Evolutionary conservation across 2,113 vertebrate genomes (phyloP).

Genomic region (Anolis carolinensis): DNA sequence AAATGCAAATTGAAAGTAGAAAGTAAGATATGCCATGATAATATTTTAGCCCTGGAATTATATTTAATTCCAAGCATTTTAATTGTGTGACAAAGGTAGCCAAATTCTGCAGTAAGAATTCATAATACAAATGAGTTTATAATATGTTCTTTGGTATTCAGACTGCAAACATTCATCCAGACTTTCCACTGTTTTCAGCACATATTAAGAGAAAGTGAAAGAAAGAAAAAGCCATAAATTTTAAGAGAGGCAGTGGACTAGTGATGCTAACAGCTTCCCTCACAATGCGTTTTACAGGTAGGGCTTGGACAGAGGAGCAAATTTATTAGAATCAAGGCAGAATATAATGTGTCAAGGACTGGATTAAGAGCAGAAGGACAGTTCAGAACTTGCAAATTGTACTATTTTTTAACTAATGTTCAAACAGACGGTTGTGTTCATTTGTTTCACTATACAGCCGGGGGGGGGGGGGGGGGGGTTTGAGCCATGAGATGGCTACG

Average conservation of each 20-base stretch:
- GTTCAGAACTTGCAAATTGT: too few species aligned
- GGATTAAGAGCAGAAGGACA: background rate
- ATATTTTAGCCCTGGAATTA: background rate
- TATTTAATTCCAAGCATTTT: background rate
- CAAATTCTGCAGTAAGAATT: background rate
- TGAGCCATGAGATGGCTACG: too few species aligned
- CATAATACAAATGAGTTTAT: background rate
- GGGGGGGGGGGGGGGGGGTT: too few species aligned
- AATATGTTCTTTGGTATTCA: background rate
- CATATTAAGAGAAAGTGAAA: too few species aligned
- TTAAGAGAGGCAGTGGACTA: too few species aligned
- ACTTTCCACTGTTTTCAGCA: too few species aligned
- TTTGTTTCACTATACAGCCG: too few species aligned
- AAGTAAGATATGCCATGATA: background rate
- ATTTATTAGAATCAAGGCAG: background rate
- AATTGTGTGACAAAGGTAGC: background rate
- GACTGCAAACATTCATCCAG: background rate
- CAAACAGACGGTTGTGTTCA: too few species aligned
- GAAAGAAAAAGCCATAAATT: background rate
- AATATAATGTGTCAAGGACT: background rate
- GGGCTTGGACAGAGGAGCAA: background rate
- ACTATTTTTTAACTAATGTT: too few species aligned
- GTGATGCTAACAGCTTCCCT: background rate
- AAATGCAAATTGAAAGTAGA: background rate
- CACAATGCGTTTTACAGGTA: background rate